phyloP scores from a whole-genome alignment of 2,797 vertebrate species.

The Jordanella pulchra region DNA sequence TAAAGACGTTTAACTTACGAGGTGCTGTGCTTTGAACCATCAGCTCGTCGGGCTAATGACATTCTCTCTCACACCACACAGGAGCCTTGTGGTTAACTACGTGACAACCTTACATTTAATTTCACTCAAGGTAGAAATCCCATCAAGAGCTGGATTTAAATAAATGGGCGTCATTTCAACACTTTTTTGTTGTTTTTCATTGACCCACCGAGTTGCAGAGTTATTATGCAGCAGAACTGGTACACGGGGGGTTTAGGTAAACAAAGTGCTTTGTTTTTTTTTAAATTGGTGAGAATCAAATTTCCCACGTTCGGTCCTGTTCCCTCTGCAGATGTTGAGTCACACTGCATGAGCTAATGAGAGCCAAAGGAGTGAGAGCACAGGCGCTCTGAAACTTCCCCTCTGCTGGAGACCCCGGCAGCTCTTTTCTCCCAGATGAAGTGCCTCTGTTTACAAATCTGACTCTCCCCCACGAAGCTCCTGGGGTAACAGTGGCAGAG shows the following conservation, averaged over 20 bases:
- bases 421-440: constrained; percentile 43
- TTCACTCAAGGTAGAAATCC: constrained; percentile 37
- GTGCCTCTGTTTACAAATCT: constrained; percentile 48
- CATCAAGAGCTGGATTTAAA: constrained; percentile 43
- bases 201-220: constrained; percentile 32
- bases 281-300: constrained; percentile 67
- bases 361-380: constrained; percentile 57
- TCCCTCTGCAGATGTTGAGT: constrained; percentile 51
- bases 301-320: constrained; percentile 43
- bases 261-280: constrained; percentile 51
- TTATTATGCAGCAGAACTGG: constrained; percentile 34
- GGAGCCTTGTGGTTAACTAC: constrained; percentile 23
- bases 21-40: constrained; percentile 16
- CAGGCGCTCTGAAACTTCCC: constrained; percentile 56
- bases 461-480: constrained; percentile 24
- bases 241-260: constrained; percentile 47
- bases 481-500: constrained; percentile 46
- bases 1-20: constrained; percentile 36
- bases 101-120: constrained; percentile 49
- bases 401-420: constrained; percentile 43
- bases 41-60: constrained; percentile 41
- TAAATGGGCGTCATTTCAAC: constrained; percentile 38
- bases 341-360: constrained; percentile 64
- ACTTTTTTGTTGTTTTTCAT: constrained; percentile 5
- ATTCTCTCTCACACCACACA: constrained; percentile 34